phyloP scores from a whole-genome alignment of 2,797 vertebrate species.

The Sardinella longiceps region DNA sequence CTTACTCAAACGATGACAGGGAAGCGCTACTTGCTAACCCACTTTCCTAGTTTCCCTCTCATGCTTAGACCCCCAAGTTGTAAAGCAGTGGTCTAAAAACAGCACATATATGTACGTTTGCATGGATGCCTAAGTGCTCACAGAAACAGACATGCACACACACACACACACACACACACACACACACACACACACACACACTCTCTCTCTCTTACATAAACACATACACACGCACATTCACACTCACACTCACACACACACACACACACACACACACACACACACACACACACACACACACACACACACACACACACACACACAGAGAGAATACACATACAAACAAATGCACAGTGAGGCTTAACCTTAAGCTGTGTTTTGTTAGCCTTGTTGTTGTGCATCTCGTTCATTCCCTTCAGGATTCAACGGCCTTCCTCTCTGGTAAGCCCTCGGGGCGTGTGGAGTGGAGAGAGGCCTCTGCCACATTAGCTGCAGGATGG shows the following conservation, averaged over 20 bases:
- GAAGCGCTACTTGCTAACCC: constrained; percentile 1
- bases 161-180: neutral
- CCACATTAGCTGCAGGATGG: neutral
- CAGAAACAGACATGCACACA: neutral
- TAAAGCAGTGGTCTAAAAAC: constrained; percentile 5
- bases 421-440: neutral
- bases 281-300: neutral
- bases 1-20: constrained; percentile 25
- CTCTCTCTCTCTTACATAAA: too few relatives aligned
- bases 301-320: neutral
- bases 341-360: neutral
- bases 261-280: neutral
- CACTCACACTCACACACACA: neutral
- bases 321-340: neutral
- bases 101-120: neutral
- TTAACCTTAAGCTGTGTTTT: neutral
- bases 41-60: neutral
- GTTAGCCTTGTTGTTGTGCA: neutral
- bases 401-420: neutral
- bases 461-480: neutral
- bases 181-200: neutral
- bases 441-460: neutral
- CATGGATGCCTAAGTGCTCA: neutral
- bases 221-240: neutral
- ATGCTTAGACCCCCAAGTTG: neutral